phyloP scores from a whole-genome alignment of 2,888 invertebrate species.

The Caenorhabditis zanzibari region DNA sequence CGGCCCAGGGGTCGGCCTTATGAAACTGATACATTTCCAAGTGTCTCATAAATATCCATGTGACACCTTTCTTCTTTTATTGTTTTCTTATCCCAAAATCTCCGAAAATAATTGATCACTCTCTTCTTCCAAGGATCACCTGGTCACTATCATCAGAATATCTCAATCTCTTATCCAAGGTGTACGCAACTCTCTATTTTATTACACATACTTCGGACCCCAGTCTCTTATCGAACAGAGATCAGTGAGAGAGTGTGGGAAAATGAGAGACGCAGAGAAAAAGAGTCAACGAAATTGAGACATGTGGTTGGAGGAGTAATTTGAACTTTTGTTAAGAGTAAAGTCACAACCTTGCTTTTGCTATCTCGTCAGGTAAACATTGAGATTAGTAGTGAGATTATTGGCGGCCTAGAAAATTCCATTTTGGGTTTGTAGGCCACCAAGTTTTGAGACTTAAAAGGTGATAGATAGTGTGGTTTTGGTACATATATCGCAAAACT shows the following conservation, averaged over 20 bases:
- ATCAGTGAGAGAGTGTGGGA: conserved; percentile 22
- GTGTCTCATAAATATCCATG: background rate
- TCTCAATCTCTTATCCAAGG: conserved; percentile 18
- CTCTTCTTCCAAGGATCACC: conserved; percentile 1
- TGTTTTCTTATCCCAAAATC: background rate
- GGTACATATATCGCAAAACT: too few species aligned
- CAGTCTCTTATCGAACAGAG: conserved; percentile 43
- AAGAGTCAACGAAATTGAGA: background rate
- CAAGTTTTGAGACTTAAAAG: background rate
- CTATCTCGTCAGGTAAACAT: background rate
- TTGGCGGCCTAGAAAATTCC: background rate
- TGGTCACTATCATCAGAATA: conserved; percentile 1
- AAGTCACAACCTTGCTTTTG: conserved; percentile 21
- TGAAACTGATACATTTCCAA: background rate
- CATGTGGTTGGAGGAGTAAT: conserved; percentile 32
- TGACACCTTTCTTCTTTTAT: background rate
- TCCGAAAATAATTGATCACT: background rate
- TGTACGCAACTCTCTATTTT: conserved; percentile 37
- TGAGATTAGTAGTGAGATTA: background rate
- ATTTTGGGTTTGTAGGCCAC: conserved; percentile 7
- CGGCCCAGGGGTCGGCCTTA: too few species aligned
- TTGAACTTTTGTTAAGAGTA: conserved; percentile 37
- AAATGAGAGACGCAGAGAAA: conserved; percentile 16
- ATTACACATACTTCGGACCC: conserved; percentile 35
- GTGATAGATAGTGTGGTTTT: too few species aligned